phyloP scores from a whole-genome alignment of 2,888 invertebrate genomes.

The Ditula angustiorana region DNA sequence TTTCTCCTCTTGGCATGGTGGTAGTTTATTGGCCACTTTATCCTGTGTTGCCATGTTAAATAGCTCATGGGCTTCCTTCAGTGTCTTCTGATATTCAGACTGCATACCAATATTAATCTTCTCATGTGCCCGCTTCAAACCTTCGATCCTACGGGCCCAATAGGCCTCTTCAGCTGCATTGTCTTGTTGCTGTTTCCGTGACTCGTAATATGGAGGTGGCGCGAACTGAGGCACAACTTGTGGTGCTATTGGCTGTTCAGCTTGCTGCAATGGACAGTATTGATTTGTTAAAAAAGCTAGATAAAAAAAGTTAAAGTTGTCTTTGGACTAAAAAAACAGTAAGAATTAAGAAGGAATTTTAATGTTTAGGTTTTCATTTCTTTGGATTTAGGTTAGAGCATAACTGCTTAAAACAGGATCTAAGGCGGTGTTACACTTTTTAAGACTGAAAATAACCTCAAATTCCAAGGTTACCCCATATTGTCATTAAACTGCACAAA shows the following conservation, averaged over 20 bases:
- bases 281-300: constrained; percentile 34
- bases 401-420: background rate
- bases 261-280: constrained; percentile 61
- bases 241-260: constrained; percentile 59
- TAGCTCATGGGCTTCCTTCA: constrained; percentile 76
- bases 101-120: constrained; percentile 76
- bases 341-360: background rate
- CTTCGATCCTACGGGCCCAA: constrained; percentile 76
- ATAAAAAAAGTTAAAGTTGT: constrained; percentile 23
- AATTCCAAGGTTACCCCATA: constrained; percentile 36
- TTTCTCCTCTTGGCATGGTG: constrained; percentile 79
- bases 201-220: constrained; percentile 62
- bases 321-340: constrained; percentile 39
- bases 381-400: background rate
- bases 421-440: background rate
- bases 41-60: constrained; percentile 68
- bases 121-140: constrained; percentile 73
- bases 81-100: constrained; percentile 74
- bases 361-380: background rate
- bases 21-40: constrained; percentile 67
- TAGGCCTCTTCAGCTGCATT: constrained; percentile 76
- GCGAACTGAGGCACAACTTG: constrained; percentile 52
- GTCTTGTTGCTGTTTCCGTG: constrained; percentile 61
- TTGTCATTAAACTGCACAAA: constrained; percentile 4
- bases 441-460: constrained; percentile 28